Evolutionary conservation across 2,113 vertebrate genomes (phyloP), one percentile per base, ranked within the genome.

Genomic region (Burhinus oedicnemus): DNA sequence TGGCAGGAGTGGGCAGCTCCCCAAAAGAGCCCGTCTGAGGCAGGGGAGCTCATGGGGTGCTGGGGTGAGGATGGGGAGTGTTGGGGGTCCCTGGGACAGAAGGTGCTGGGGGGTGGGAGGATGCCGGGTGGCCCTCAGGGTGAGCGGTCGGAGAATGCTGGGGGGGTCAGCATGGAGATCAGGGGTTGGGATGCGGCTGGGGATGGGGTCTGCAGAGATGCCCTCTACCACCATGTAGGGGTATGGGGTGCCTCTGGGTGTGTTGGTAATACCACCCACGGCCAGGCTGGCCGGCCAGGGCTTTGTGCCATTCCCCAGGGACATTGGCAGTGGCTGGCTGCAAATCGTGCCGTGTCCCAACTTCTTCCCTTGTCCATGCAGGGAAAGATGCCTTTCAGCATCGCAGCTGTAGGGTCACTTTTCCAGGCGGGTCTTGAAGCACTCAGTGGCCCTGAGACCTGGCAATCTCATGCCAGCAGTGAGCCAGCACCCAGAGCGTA

Each of bases 271-370:
- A 23, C 36, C 29, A 32, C 42, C 38, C 4, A 0, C 44, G 68
- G 60, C 15, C 69, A 57, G n/a, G 40, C 22, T 49, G n/a, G 29
- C 45, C 3, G 2, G 26, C 5, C 61, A 75, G 22, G 15, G 30
- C 36, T 89, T 49, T 55, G 4, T 1, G 0, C 27, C 3, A 0
- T 60, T 76, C 62, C 25, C 34, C 1, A 0, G 32, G 11, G 14
- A 13, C 0, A 1, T 60, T 29, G 70, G 9, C 62, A 74, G 45
- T 2, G 2, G 14, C 42, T 76, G 14, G 45, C 44, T 77, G 57
- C 64, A 65, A 12, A 29, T 26, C 1, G 0, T 68, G 36, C 61
- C 4, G 2, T 57, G 12, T 10, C 25, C 49, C 22, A 5, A 23
- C 32, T 21, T 52, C 29, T 52, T 40, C 42, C 19, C 10, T 40